Evolutionary conservation across 2,888 invertebrate genomes (phyloP), one percentile per base, ranked within the genome.

Genomic region (Notodonta dromedarius): DNA sequence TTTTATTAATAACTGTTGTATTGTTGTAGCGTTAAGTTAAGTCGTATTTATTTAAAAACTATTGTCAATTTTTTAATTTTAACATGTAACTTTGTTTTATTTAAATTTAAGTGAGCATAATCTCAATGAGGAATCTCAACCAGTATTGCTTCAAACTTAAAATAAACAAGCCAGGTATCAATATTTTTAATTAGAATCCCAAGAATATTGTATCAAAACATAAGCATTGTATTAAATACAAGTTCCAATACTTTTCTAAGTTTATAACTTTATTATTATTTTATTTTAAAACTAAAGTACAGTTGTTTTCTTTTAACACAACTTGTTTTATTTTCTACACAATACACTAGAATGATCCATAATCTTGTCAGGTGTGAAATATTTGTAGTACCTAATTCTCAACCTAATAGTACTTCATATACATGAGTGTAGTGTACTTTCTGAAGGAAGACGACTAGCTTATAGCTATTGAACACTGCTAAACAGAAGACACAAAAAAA

Each of bases 251-350:
- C 48, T 60, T 63, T 53, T 40, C 59, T 67, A 59, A 65, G 66
- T 66, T 72, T 57, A 24, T 58, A 66, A 62, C 63, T 64, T 66
- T 73, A 67, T 73, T 73, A 60, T 73, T 74, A 64, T 60, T 40
- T 54, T 62, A 65, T 46, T 16, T 52, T 52, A 32, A 52, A 52
- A 52, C 24, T 61, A 62, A 56, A 57, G 73, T 67, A 73, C 66
- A 71, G 59, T 71, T 74, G 68, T 67, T 74, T 74, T 73, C 64
- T 65, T 63, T 61, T 59, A 69, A 67, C 67, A 71, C 59, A 66
- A 62, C 6, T 56, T 44, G 55, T 69, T 75, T 73, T 74, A 75
- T 60, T 69, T 74, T 67, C 46, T 35, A 35, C 50, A 50, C 24
- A 24, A 24, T 24, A 24, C 24, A 24, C 1, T 24, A 24, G 2